Evolutionary conservation across 2,888 invertebrate species (phyloP), one percentile per base, ranked within the genome.

Genomic region (Diploptera punctata): DNA sequence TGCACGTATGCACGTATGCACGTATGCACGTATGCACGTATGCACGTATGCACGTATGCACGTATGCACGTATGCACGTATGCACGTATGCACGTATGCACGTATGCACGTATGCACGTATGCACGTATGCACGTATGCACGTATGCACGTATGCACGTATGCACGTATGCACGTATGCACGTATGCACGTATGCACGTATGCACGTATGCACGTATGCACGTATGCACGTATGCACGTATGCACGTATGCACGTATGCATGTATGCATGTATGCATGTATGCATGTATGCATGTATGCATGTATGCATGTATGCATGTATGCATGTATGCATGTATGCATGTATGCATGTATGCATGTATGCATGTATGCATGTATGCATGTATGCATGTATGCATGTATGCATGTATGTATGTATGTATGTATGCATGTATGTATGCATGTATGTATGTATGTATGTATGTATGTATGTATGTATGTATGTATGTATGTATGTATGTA

Each of bases 371-470:
- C 52, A n/a, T 2, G 52, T 24, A 1, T 24, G 31, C 26, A 47
- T 7, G 38, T 49, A 4, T 44, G n/a, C 33, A 5, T 24, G 3
- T 38, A 68, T 44, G 18, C 3, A n/a, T 13, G 13, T 38, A 13
- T 38, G 38, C n/a, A n/a, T n/a, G n/a, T n/a, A n/a, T n/a, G n/a
- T n/a, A n/a, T n/a, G n/a, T n/a, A n/a, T n/a, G n/a, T n/a, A n/a
- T n/a, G 13, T 47, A 47, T 47, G 47, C 18, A 47, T 47, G 47
- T 47, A 47, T 47, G 47, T 52, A 71, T 71, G 33, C 68, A 71
- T 71, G 38, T 71, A 71, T 71, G 26, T 71, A 71, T 71, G 65
- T 71, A 68, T 68, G 61, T 70, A 70, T 70, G 61, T 71, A 71
- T 71, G 54, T 68, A 69, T 49, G 68, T 69, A 71, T 52, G 68